phyloP scores from a whole-genome alignment of 2,797 vertebrate genomes.

The Mallotus villosus region DNA sequence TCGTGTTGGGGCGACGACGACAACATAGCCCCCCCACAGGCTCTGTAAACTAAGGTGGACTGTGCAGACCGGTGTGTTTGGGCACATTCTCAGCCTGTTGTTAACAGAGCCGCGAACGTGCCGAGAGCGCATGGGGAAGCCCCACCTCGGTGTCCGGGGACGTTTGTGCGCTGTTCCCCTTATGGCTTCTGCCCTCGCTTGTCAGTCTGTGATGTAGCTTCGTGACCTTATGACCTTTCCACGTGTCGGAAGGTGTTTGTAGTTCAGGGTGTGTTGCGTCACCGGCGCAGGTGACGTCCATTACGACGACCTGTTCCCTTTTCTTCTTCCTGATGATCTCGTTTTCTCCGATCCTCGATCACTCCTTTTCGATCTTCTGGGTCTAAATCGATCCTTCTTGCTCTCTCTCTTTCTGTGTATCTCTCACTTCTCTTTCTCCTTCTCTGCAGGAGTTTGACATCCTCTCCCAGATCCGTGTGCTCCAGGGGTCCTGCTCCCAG shows the following conservation, averaged over 20 bases:
- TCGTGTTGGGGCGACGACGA: neutral
- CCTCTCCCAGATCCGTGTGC: conserved; percentile 77
- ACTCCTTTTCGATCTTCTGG: too few relatives aligned
- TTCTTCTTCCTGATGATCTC: neutral
- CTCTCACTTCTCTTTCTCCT: conserved; percentile 12
- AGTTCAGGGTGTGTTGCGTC: neutral
- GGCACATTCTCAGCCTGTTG: neutral
- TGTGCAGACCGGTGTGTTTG: neutral
- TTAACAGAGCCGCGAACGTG: neutral
- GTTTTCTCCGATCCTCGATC: neutral
- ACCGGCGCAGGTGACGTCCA: neutral
- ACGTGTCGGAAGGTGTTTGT: neutral
- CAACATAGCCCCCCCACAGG: neutral
- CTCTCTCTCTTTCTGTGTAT: neutral
- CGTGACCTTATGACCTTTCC: neutral
- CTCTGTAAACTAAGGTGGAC: neutral
- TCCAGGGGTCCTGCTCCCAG: conserved; percentile 76
- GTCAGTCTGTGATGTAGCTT: neutral
- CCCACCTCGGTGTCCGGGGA: neutral
- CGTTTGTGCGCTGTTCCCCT: neutral
- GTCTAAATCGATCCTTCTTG: neutral
- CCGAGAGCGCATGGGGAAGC: neutral
- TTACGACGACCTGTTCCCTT: too few relatives aligned
- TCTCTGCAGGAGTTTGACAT: conserved; percentile 81
- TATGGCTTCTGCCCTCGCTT: too few relatives aligned